Percentiles rank a stretch among this genome's conserved stretches.
phyloP scores from a whole-genome alignment of 1,140 invertebrate genomes.

The Patella vulgata region DNA sequence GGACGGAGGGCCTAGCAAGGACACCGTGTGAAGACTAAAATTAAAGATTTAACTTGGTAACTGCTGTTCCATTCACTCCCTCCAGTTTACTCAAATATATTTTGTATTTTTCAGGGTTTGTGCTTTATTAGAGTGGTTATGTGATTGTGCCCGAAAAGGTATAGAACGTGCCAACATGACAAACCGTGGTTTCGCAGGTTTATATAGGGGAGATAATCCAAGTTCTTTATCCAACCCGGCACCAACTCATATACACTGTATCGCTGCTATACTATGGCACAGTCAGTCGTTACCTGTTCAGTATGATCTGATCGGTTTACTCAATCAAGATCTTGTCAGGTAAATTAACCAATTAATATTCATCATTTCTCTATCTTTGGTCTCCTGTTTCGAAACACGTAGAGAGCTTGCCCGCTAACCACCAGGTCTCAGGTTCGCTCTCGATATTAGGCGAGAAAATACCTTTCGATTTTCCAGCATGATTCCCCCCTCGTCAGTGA shows the following conservation, averaged over 20 bases:
- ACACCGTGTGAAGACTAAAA: too few species aligned
- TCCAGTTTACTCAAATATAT: too few species aligned
- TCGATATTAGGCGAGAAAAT: too few species aligned
- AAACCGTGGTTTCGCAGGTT: slow-evolving; percentile 4
- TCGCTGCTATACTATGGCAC: slow-evolving; percentile 85
- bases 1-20: too few species aligned
- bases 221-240: slow-evolving; percentile 50
- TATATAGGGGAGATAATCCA: neutral
- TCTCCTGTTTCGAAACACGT: too few species aligned
- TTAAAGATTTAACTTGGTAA: too few species aligned
- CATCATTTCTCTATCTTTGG: neutral
- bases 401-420: too few species aligned
- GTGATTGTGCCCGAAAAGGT: slow-evolving; percentile 68
- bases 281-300: slow-evolving; percentile 72
- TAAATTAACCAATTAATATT: slow-evolving; percentile 24
- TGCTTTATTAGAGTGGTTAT: slow-evolving; percentile 74
- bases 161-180: slow-evolving; percentile 30
- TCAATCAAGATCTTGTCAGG: slow-evolving; percentile 60
- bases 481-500: too few species aligned
- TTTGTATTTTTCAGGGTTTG: slow-evolving; percentile 68
- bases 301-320: slow-evolving; percentile 64
- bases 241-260: slow-evolving; percentile 74
- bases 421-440: too few species aligned
- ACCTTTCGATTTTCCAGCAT: too few species aligned
- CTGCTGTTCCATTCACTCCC: too few species aligned